phyloP scores from a whole-genome alignment of 2,888 invertebrate species.

The Cryptocephalus moraei region DNA sequence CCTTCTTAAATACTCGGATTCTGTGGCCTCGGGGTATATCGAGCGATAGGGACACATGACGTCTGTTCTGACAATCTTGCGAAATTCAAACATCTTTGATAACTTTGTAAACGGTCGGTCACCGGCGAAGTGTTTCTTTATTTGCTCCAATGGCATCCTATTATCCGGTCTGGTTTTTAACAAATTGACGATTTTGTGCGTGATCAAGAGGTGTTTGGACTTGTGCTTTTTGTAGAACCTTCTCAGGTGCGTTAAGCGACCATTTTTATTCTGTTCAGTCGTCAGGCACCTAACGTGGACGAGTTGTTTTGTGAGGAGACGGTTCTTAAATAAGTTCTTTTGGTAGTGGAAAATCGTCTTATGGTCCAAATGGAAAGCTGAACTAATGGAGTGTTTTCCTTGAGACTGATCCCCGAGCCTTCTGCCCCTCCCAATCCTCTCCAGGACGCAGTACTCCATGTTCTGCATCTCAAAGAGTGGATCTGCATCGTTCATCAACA shows the following conservation, averaged over 20 bases:
- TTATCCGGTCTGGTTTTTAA: constrained; percentile 45
- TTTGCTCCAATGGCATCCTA: constrained; percentile 15
- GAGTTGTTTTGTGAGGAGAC: constrained; percentile 52
- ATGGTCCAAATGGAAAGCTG: constrained; percentile 47
- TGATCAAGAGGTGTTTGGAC: constrained; percentile 42
- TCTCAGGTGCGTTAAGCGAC: constrained; percentile 49
- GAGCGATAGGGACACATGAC: constrained; percentile 44
- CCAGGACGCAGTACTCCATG: constrained; percentile 60
- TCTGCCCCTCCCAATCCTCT: constrained; percentile 62
- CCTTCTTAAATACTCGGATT: constrained; percentile 44
- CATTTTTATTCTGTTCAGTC: constrained; percentile 34
- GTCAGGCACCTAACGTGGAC: constrained; percentile 42
- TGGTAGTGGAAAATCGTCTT: constrained; percentile 54
- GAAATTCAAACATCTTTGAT: constrained; percentile 43
- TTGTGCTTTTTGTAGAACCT: constrained; percentile 51
- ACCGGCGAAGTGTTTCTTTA: constrained; percentile 2
- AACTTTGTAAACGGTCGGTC: constrained; percentile 35
- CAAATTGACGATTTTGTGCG: constrained; percentile 44
- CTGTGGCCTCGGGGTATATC: constrained; percentile 46
- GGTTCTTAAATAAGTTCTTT: constrained; percentile 47
- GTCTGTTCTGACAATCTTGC: constrained; percentile 40
- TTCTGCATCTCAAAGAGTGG: constrained; percentile 41
- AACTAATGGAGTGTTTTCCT: constrained; percentile 48
- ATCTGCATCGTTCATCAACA: constrained; percentile 45
- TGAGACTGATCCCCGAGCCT: constrained; percentile 58